Conservation (phyloP, 2,113 vertebrate genomes). For the Camelus bactrianus region DNA sequence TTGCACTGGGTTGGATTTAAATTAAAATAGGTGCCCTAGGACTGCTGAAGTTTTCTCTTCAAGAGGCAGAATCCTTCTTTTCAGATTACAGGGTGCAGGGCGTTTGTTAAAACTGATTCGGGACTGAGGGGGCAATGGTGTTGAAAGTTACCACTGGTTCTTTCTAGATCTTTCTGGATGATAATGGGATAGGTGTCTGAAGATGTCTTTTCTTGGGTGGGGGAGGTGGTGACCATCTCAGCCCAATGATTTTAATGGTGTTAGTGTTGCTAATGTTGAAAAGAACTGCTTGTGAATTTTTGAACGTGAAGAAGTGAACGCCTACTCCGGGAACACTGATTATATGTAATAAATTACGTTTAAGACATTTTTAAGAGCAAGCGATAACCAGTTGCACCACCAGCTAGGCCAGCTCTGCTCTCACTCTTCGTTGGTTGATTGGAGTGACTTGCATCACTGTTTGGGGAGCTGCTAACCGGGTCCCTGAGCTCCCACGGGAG, state of each 20-base stretch:
- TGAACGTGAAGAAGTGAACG: constrained; percentile 24
- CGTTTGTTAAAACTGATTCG: not conserved
- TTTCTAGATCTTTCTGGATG: not conserved
- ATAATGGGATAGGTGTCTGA: not conserved
- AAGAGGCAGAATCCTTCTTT: not conserved
- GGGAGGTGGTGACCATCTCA: not conserved
- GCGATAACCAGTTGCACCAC: not conserved
- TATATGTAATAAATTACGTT: not conserved
- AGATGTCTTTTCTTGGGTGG: not conserved
- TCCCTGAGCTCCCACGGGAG: not conserved
- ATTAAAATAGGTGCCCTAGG: constrained; percentile 11
- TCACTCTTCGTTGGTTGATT: not conserved
- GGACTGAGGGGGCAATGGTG: not conserved
- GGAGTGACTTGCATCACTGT: not conserved
- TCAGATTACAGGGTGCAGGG: not conserved
- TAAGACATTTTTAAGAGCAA: not conserved
- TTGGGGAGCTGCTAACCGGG: not conserved
- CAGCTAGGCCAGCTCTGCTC: not conserved
- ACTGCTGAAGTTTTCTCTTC: not conserved
- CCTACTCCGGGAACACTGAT: not conserved
- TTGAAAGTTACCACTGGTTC: not conserved
- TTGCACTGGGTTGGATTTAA: not conserved
- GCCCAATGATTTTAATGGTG: not conserved
- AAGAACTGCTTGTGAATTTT: not conserved
- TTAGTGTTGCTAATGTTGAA: not conserved